A percentile compares a stretch with the other conserved stretches of the same genome.
Conservation (phyloP, 2,113 vertebrate genomes). For the Scomber scombrus region DNA sequence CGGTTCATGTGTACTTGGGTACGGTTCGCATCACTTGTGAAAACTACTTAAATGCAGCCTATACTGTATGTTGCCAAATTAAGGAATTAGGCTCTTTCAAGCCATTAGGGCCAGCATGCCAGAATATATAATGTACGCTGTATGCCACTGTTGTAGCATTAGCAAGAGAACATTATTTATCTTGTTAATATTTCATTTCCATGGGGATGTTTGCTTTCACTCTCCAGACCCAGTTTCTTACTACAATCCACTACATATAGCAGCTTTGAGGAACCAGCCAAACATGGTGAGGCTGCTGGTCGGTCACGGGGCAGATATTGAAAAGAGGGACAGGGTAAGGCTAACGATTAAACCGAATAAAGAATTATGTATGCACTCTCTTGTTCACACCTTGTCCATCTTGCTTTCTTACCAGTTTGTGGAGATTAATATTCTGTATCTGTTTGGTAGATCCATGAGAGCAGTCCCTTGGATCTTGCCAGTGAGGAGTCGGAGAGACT, state of each 20-base stretch:
- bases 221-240: constrained; percentile 92
- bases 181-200: background rate
- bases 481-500: constrained; percentile 92
- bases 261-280: constrained; percentile 89
- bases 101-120: too few species aligned
- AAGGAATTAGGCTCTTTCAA: too few species aligned
- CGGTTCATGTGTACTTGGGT: background rate
- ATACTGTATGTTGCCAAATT: too few species aligned
- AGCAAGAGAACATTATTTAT: background rate
- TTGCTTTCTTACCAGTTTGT: background rate
- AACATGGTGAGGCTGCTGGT: constrained; percentile 89
- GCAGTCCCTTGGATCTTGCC: constrained; percentile 95
- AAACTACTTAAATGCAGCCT: too few species aligned
- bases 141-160: too few species aligned
- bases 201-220: background rate
- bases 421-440: background rate
- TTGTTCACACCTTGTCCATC: background rate
- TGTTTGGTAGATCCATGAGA: constrained; percentile 90
- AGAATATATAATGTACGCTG: too few species aligned
- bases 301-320: constrained; percentile 88
- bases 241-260: constrained; percentile 93
- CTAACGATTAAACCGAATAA: background rate
- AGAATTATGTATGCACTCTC: background rate
- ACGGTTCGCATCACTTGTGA: background rate
- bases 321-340: constrained; percentile 91